These are phyloP conservation scores for Malthinus flaveolus DNA, from an alignment of 2,888 invertebrate species.

Conservation along the genomic window DNA sequence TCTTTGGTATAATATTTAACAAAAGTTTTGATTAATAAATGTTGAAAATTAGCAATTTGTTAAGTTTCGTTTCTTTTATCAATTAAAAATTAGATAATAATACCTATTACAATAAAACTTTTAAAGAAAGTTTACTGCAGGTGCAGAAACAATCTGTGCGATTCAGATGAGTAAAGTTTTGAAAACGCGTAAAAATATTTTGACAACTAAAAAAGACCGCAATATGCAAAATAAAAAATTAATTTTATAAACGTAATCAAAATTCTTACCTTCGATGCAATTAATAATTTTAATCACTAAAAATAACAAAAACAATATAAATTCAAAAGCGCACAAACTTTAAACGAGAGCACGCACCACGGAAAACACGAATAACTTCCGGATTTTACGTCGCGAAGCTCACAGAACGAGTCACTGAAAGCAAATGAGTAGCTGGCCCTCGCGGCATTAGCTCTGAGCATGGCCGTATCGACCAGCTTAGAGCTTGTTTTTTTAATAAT, in stretches of 20 bases:
- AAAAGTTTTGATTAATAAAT: too few relatives aligned
- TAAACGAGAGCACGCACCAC: slow-evolving; percentile 18
- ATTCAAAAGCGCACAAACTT: slow-evolving; percentile 19
- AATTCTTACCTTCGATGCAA: neutral
- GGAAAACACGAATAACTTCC: slow-evolving; percentile 18
- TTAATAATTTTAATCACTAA: slow-evolving; percentile 4
- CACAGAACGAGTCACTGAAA: slow-evolving; percentile 17
- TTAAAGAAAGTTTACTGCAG: too few relatives aligned
- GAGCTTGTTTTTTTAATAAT: slow-evolving; percentile 44
- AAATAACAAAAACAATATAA: slow-evolving; percentile 18
- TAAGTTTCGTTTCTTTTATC: too few relatives aligned
- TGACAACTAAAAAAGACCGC: too few relatives aligned
- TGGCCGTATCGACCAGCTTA: slow-evolving; percentile 45
- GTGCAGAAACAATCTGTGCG: too few relatives aligned
- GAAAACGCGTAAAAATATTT: too few relatives aligned
- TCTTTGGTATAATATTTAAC: too few relatives aligned
- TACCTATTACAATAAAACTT: too few relatives aligned
- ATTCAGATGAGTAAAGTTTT: too few relatives aligned
- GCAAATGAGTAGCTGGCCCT: slow-evolving; percentile 36
- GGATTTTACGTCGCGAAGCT: slow-evolving; percentile 20
- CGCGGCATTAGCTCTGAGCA: slow-evolving; percentile 45
- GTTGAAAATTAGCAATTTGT: too few relatives aligned
- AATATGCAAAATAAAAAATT: too few relatives aligned
- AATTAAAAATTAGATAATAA: too few relatives aligned
- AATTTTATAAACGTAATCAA: neutral